A percentile compares a stretch with the other conserved stretches of the same genome.
These are phyloP conservation scores for Neosilurus mollespiculum DNA, from an alignment of 2,797 vertebrate species.

Conservation along the genomic window DNA sequence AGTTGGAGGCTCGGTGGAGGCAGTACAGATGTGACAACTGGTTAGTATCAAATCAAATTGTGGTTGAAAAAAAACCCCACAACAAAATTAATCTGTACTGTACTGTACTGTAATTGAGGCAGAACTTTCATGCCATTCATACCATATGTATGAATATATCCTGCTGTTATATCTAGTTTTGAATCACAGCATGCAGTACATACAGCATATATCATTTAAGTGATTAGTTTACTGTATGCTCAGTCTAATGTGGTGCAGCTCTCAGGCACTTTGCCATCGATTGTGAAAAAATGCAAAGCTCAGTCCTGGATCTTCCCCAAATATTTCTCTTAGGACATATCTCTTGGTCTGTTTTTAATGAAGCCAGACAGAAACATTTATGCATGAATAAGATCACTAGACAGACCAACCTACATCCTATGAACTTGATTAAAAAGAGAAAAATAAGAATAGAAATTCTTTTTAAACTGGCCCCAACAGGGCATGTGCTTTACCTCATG, in stretches of 20 bases:
- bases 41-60: no score
- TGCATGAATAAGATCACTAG: constrained; percentile 31
- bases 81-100: no score
- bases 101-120: no score
- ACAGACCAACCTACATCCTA: constrained; percentile 19
- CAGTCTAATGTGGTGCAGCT: neutral
- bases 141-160: neutral
- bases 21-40: no score
- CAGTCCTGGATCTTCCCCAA: constrained; percentile 28
- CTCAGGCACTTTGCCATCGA: constrained; percentile 26
- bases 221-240: constrained; percentile 12
- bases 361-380: constrained; percentile 24
- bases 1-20: no score
- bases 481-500: neutral
- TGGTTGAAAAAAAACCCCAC: no score
- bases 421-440: constrained; percentile 15
- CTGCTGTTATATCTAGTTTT: neutral
- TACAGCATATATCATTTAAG: neutral
- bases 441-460: neutral
- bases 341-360: constrained; percentile 35
- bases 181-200: neutral
- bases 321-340: constrained; percentile 33
- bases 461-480: neutral
- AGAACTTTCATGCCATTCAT: neutral
- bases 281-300: constrained; percentile 11